These are phyloP conservation scores for Phacellophora camtschatica DNA, from an alignment of 30 jellyfish, hydroid and myxozoan genomes.

Conservation along the genomic window DNA sequence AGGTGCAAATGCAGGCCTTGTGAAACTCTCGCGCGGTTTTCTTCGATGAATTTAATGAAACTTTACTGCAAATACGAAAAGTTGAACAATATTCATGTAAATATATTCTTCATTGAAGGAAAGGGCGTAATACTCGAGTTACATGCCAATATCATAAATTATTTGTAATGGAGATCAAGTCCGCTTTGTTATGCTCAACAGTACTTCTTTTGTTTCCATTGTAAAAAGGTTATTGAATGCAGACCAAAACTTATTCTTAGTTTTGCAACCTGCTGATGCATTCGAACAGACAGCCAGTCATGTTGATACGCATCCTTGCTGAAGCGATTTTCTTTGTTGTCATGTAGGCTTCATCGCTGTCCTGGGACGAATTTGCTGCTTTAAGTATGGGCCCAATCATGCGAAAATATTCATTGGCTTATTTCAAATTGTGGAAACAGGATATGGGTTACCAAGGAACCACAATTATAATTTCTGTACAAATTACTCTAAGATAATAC, in stretches of 20 bases:
- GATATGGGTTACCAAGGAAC: too few relatives aligned
- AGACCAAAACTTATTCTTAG: conserved; percentile 19
- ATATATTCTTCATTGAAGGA: conserved; percentile 13
- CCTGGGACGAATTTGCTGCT: too few relatives aligned
- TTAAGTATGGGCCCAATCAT: too few relatives aligned
- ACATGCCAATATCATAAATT: conserved; percentile 50
- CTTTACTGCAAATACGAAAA: not conserved
- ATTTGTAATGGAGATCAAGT: conserved; percentile 64
- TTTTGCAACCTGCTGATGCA: conserved; percentile 55
- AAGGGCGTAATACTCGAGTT: conserved; percentile 53
- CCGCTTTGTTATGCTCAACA: conserved; percentile 68
- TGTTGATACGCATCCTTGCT: too few relatives aligned
- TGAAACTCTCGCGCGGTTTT: conserved; percentile 13
- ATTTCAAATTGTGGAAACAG: too few relatives aligned
- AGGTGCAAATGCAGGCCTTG: conserved; percentile 37
- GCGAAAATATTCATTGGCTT: too few relatives aligned
- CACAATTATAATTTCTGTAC: too few relatives aligned
- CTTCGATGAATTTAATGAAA: not conserved
- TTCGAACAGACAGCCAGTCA: not conserved
- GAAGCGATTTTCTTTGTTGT: too few relatives aligned
- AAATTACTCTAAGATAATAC: too few relatives aligned
- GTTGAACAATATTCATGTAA: not conserved
- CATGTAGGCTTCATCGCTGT: too few relatives aligned
- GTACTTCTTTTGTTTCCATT: conserved; percentile 47
- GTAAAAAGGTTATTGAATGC: conserved; percentile 25